Conservation (phyloP, 2,888 invertebrate genomes). For the Hirudinaria manillensis region DNA sequence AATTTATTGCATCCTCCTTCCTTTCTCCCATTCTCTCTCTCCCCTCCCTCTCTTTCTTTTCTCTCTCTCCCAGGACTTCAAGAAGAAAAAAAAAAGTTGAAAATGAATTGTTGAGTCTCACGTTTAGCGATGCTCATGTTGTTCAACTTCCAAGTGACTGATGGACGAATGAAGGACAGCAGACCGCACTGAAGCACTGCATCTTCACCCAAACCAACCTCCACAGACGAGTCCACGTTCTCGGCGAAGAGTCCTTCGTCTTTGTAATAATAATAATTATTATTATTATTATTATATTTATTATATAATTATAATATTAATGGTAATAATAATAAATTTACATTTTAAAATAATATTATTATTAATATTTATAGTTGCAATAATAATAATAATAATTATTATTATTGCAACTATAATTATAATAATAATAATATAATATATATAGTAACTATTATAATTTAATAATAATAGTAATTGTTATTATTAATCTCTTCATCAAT, state of each 20-base stretch:
- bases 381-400: not conserved
- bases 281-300: not conserved
- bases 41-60: too few species aligned
- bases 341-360: not conserved
- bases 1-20: too few species aligned
- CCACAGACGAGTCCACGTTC: not conserved
- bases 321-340: not conserved
- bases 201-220: not conserved
- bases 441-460: not conserved
- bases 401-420: not conserved
- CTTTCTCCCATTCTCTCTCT: too few species aligned
- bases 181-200: not conserved
- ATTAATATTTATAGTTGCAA: too few species aligned
- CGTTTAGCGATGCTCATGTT: not conserved
- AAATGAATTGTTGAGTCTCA: not conserved
- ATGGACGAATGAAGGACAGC: not conserved
- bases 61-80: too few species aligned
- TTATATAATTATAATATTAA: not conserved
- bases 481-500: not conserved
- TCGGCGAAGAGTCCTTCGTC: slow-evolving; percentile 1
- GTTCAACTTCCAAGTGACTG: slow-evolving; percentile 5
- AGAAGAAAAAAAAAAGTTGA: too few species aligned
- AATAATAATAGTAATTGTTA: not conserved
- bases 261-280: slow-evolving; percentile 1
- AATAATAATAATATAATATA: too few species aligned